phyloP scores from a whole-genome alignment of 2,113 vertebrate species.

The Neotragus moschatus region DNA sequence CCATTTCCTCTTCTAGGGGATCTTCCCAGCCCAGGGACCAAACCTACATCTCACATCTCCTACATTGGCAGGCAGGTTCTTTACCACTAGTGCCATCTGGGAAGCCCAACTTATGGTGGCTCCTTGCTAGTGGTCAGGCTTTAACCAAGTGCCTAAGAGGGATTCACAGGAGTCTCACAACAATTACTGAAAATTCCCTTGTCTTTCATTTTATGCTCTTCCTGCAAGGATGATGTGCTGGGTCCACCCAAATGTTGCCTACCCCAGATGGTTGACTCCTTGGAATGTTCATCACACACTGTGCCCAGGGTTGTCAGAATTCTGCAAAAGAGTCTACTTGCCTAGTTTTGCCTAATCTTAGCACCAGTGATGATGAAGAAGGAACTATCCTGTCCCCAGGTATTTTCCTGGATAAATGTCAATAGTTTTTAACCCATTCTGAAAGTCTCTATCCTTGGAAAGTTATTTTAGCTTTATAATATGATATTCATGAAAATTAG shows the following conservation, averaged over 20 bases:
- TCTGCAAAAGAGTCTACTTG: background rate
- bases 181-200: background rate
- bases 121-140: background rate
- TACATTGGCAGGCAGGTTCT: background rate
- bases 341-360: background rate
- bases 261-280: background rate
- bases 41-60: fast-evolving
- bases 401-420: background rate
- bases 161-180: background rate
- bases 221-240: background rate
- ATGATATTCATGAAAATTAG: background rate
- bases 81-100: background rate
- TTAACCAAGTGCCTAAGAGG: background rate
- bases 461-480: background rate
- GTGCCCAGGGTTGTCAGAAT: background rate
- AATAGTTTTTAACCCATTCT: constrained; percentile 7
- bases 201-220: background rate
- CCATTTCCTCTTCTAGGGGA: background rate
- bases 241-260: background rate
- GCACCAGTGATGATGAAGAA: background rate
- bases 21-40: background rate
- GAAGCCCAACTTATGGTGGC: background rate
- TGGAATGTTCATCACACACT: background rate
- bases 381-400: background rate
- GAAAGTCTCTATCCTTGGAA: background rate